These are phyloP conservation scores for Gallinago media DNA, from an alignment of 2,113 vertebrate genomes.

Conservation along the genomic window DNA sequence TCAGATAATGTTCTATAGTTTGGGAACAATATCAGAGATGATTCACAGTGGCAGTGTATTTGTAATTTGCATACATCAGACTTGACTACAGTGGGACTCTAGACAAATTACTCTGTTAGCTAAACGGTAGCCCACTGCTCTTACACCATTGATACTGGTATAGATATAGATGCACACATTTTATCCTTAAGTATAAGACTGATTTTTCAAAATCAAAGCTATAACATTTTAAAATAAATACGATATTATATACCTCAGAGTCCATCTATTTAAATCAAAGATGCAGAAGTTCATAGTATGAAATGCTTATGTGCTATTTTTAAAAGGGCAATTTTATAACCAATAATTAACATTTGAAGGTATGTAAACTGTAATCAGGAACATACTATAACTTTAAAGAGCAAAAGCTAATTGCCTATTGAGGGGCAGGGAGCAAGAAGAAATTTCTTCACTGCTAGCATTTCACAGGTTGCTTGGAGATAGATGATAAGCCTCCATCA, in stretches of 20 bases:
- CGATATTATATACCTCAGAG: not conserved
- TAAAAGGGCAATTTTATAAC: not conserved
- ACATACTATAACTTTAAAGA: not conserved
- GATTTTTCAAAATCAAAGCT: not conserved
- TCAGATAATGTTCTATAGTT: not conserved
- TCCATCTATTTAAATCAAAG: not conserved
- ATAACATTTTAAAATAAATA: not conserved
- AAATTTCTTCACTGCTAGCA: not conserved
- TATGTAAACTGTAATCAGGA: not conserved
- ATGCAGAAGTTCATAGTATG: not conserved
- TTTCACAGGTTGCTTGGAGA: not conserved
- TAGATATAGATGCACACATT: not conserved
- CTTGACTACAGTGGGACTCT: rapidly evolving
- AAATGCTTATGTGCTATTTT: not conserved
- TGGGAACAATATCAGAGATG: not conserved
- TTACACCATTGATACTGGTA: not conserved
- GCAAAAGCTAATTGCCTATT: not conserved
- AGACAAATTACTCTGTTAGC: not conserved
- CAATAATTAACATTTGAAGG: not conserved
- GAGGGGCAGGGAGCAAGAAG: not conserved
- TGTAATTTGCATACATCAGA: not conserved
- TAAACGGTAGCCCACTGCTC: not conserved
- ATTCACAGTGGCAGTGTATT: not conserved
- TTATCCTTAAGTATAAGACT: not conserved
- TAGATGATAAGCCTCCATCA: not conserved